phyloP scores from a whole-genome alignment of 2,113 vertebrate species.

The Passer montanus region DNA sequence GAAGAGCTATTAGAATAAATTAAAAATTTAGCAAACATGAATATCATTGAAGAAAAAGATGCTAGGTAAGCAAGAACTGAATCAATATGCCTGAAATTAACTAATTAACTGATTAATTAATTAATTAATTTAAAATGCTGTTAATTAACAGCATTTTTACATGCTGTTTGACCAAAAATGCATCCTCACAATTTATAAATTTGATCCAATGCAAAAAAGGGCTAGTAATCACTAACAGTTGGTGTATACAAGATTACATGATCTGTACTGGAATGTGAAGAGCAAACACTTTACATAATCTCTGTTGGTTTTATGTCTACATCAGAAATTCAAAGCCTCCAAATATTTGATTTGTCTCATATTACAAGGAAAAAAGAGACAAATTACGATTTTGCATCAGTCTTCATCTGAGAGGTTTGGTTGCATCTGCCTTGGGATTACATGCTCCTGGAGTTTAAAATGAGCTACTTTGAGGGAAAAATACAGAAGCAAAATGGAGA shows the following conservation, averaged over 20 bases:
- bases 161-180: neutral
- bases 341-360: neutral
- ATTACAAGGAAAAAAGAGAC: neutral
- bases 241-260: neutral
- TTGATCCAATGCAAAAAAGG: neutral
- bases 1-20: neutral
- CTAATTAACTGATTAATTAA: too few relatives aligned
- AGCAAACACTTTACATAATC: neutral
- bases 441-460: neutral
- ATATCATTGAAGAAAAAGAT: neutral
- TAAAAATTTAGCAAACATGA: neutral
- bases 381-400: neutral
- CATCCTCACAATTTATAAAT: neutral
- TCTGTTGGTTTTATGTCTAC: neutral
- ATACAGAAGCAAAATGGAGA: neutral
- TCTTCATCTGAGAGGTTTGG: neutral
- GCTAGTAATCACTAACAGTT: neutral
- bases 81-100: neutral
- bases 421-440: neutral
- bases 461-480: neutral
- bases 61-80: neutral
- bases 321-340: neutral
- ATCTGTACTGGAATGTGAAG: neutral
- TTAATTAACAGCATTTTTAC: neutral
- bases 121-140: too few relatives aligned